Evolutionary conservation across 2,888 invertebrate genomes (phyloP).

Genomic region (Prosopocoilus inquinatus): DNA sequence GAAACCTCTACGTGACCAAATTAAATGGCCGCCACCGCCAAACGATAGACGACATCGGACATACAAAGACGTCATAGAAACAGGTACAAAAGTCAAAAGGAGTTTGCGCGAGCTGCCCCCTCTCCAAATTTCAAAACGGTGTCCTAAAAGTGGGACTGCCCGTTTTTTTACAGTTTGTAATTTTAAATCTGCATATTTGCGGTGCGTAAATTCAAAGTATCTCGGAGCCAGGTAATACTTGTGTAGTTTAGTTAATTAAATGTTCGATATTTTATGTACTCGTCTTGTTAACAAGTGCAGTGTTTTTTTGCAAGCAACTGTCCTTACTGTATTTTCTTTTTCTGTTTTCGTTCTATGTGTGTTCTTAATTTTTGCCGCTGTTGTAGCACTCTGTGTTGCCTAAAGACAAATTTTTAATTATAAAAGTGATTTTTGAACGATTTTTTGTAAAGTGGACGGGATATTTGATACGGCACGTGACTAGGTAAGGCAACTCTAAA

Average conservation of each 20-base stretch:
- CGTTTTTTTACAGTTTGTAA: conserved; percentile 13
- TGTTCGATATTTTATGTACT: no score
- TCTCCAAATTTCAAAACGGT: conserved; percentile 9
- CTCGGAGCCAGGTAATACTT: conserved; percentile 3
- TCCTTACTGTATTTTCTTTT: no score
- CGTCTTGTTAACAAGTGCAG: no score
- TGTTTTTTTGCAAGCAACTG: no score
- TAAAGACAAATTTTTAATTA: no score
- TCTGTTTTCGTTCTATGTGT: no score
- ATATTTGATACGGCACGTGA: no score
- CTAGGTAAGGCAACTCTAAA: no score
- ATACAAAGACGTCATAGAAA: conserved; percentile 44
- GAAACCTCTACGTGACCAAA: conserved; percentile 21
- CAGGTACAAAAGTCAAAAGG: conserved; percentile 37
- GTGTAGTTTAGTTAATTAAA: background rate
- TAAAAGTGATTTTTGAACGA: no score
- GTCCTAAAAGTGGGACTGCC: conserved; percentile 6
- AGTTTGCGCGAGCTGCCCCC: conserved; percentile 29
- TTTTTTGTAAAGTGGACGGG: no score
- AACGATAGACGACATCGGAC: conserved; percentile 27
- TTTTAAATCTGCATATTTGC: conserved; percentile 8
- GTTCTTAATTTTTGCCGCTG: no score
- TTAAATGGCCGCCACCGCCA: conserved; percentile 27
- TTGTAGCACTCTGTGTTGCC: no score
- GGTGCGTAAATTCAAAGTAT: background rate